Evolutionary conservation across 1,140 invertebrate species (phyloP).

Genomic region (Halictus rubicundus): DNA sequence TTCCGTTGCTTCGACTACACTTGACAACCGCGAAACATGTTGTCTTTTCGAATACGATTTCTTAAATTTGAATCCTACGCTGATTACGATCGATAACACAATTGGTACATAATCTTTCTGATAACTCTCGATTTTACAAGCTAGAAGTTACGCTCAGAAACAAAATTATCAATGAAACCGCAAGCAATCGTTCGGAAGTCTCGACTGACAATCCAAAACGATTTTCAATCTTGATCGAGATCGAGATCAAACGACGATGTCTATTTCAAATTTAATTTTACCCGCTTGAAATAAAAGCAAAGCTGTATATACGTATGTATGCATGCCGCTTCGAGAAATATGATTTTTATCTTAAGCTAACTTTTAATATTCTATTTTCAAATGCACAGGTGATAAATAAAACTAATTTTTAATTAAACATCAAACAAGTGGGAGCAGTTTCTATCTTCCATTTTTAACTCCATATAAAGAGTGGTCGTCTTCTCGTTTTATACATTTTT

Average conservation of each 20-base stretch:
- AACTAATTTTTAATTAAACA: conserved; percentile 41
- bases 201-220: conserved; percentile 51
- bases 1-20: conserved; percentile 8
- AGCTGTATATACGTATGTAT: conserved; percentile 38
- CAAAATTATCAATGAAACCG: conserved; percentile 21
- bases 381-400: conserved; percentile 48
- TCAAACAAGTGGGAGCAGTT: too few relatives aligned
- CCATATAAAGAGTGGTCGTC: background rate
- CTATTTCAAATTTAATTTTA: conserved; percentile 33
- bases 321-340: conserved; percentile 38
- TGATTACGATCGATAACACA: conserved; percentile 19
- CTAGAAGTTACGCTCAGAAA: conserved; percentile 22
- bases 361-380: conserved; percentile 53
- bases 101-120: conserved; percentile 25
- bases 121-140: conserved; percentile 30
- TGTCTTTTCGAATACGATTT: conserved; percentile 12
- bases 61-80: background rate
- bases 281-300: conserved; percentile 30
- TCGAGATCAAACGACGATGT: conserved; percentile 20
- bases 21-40: background rate
- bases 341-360: conserved; percentile 39
- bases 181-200: conserved; percentile 27
- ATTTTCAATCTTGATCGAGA: conserved; percentile 35
- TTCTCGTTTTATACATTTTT: background rate
- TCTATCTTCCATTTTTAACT: background rate